Evolutionary conservation across 2,797 vertebrate species (phyloP).

Genomic region (Poeciliopsis infans): DNA sequence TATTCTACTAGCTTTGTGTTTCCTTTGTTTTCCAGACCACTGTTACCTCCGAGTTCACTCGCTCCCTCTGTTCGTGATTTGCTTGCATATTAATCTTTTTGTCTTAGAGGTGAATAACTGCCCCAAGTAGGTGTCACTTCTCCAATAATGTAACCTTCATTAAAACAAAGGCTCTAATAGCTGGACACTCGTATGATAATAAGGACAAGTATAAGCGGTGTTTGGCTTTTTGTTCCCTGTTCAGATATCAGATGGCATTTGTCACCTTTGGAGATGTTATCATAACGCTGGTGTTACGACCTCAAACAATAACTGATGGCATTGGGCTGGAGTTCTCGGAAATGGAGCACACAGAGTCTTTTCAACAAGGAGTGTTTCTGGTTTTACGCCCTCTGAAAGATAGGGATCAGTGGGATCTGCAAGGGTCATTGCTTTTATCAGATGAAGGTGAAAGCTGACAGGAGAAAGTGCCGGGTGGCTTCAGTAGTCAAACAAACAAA

Average conservation of each 20-base stretch:
- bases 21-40: conserved; percentile 13
- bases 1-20: conserved; percentile 4
- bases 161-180: conserved; percentile 6
- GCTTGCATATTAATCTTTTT: conserved; percentile 18
- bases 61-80: conserved; percentile 21
- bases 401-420: conserved; percentile 64
- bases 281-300: conserved; percentile 47
- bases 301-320: conserved; percentile 51
- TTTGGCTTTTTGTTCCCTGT: conserved; percentile 46
- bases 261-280: conserved; percentile 55
- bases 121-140: conserved; percentile 4
- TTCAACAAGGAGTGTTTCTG: conserved; percentile 55
- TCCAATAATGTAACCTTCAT: conserved; percentile 16
- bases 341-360: conserved; percentile 52
- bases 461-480: conserved; percentile 55
- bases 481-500: conserved; percentile 63
- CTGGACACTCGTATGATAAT: conserved; percentile 13
- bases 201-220: conserved; percentile 17
- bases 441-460: conserved; percentile 73
- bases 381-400: conserved; percentile 59
- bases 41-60: conserved; percentile 31
- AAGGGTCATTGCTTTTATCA: conserved; percentile 77
- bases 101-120: conserved; percentile 14
- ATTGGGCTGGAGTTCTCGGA: conserved; percentile 32
- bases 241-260: conserved; percentile 39